Base-by-base conservation (phyloP, 2,888 invertebrate genomes). In the Euzetes globulus region DNA sequence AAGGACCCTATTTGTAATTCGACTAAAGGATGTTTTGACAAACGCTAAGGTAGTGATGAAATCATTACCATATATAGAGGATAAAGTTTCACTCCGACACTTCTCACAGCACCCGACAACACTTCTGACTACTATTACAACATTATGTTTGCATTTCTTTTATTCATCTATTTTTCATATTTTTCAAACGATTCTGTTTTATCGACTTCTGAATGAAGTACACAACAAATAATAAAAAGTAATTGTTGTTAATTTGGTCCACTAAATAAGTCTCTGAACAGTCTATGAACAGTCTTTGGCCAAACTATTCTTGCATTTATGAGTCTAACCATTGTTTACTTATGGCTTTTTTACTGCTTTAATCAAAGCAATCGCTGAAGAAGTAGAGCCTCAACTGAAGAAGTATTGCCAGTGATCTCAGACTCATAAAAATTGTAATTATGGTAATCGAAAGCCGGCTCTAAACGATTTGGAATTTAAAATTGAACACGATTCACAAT, bases 1-100 rank as follows among this genome's bases (percentile, higher is more conserved):
- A 65, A 65, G 65, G 27, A 60, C 60, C 60, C 65, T 13, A 37
- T n/a, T 65, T 65, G 65, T 65, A 65, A 65, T 65, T 65, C n/a
- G 65, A 65, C 37, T 33, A 65, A 65, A 65, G 65, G 65, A 65
- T 65, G 65, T 65, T 65, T 65, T 65, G 65, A 65, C 65, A 65
- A 65, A 65, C 65, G 65, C 41, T 65, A 37, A 65, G 65, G 65
- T 65, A 65, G 65, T 65, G 65, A 65, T 65, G 65, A 65, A 65
- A 65, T 65, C 65, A 65, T 65, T 65, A 37, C 65, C 37, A 37
- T 60, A 60, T 37, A 37, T 65, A n/a, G 37, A 5, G 19, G 17
- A 65, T 65, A 65, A 65, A 17, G 37, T 65, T 65, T 17, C 65
- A n/a, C n/a, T 65, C 7, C 25, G 17, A 19, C 58, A 27, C 25